phyloP scores from a whole-genome alignment of 1,140 invertebrate species.

The Drosophila eugracilis region DNA sequence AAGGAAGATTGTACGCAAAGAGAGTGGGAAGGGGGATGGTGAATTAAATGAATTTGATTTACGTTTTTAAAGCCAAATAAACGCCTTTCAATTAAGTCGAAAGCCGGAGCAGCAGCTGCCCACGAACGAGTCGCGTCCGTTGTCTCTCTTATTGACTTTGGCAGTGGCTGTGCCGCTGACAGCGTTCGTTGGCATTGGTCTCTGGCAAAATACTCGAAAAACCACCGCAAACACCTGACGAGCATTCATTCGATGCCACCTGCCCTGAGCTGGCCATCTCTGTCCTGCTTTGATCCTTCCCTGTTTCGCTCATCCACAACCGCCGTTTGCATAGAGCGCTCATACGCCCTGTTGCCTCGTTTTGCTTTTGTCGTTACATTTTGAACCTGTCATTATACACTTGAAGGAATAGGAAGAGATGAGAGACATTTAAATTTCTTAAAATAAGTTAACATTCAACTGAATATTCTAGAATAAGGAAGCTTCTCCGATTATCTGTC shows the following conservation, averaged over 20 bases:
- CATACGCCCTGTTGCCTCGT: conserved; percentile 79
- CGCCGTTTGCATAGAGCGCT: conserved; percentile 61
- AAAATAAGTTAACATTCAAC: too few relatives aligned
- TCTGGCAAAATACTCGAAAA: conserved; percentile 73
- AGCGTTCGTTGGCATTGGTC: conserved; percentile 66
- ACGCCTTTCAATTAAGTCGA: conserved; percentile 82
- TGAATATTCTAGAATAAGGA: too few relatives aligned
- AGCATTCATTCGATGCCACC: conserved; percentile 64
- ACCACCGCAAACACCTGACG: conserved; percentile 80
- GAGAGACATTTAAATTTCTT: too few relatives aligned
- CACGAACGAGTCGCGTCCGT: conserved; percentile 5
- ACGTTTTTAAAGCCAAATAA: conserved; percentile 83
- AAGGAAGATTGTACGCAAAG: background rate
- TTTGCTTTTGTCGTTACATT: conserved; percentile 69
- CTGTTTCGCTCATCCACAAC: conserved; percentile 10
- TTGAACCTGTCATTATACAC: conserved; percentile 27
- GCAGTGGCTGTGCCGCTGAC: conserved; percentile 67
- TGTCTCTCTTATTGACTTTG: conserved; percentile 72
- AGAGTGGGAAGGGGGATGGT: too few relatives aligned
- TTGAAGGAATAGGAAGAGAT: too few relatives aligned
- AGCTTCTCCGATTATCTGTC: too few relatives aligned
- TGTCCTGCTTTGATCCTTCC: background rate
- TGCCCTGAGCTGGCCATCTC: conserved; percentile 7
- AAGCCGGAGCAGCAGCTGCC: conserved; percentile 39
- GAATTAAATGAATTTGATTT: conserved; percentile 84